Evolutionary conservation across 53 echinoderm and acorn worm species (phyloP), one percentile per base, ranked within the genome.

Genomic region (Luidia sarsii): DNA sequence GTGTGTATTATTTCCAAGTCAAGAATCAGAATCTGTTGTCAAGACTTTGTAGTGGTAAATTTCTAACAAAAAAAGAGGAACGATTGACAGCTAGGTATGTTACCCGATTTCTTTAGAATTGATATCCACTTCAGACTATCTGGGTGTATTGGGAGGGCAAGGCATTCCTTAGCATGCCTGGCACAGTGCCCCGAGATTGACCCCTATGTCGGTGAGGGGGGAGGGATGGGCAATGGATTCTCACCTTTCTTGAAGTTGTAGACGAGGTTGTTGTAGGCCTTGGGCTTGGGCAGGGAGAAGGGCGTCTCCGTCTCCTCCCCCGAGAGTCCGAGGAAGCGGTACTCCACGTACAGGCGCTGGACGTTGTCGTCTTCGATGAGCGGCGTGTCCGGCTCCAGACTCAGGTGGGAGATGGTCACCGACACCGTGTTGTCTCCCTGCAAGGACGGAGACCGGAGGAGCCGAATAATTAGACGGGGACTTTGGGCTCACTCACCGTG

Each of bases 191-290:
- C 14, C 7, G 7, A 45, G 7, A 45, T 45, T 45, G 14, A 45
- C 7, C 7, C 14, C 46, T 45, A 9, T 7, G 7, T 14, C 14
- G 46, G 14, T 9, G 46, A 45, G 33, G 30, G 14, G 6, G 18
- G 33, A 6, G 31, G 4, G 7, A 61, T 33, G 10, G 28, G 41
- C 11, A 72, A 50, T 53, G 60, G 60, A 31, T 33, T 67, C 85
- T 62, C 75, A 96, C 96, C 83, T 85, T 90, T 96, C 56, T 83
- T 87, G 67, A 96, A 96, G 64, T 96, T 96, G 55, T 87, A 96
- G 38, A 82, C 64, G 1, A 90, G 68, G 45, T 75, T 79, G 16
- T 90, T 65, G 39, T 88, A 85, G 6, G 87, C 83, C 45, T 82
- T 82, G 31, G 93, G 90, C 39, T 96, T 96, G 5, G 96, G 96